A percentile compares a stretch with the other conserved stretches of the same genome.
Evolutionary conservation across 30 jellyfish, hydroid and myxozoan species (phyloP).

Genomic region (Hydra vulgaris): DNA sequence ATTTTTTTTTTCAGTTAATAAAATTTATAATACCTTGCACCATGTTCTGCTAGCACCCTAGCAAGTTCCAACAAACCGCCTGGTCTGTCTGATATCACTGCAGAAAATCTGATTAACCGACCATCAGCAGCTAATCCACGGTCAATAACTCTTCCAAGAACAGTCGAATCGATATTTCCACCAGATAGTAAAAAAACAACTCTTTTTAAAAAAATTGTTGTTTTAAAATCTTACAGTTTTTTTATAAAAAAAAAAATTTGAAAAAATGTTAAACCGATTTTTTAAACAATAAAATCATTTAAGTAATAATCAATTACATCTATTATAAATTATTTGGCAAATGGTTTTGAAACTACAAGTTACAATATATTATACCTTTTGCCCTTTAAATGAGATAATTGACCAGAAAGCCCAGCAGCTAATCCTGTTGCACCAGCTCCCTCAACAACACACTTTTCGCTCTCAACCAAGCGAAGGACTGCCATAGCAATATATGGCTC

Average conservation of each 20-base stretch:
- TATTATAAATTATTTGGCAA: no score
- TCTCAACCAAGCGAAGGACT: constrained; percentile 79
- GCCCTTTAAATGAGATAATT: constrained; percentile 77
- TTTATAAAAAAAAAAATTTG: no score
- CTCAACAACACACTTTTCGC: constrained; percentile 96
- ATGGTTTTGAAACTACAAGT: not conserved
- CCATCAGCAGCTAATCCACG: constrained; percentile 99
- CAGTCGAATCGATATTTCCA: constrained; percentile 96
- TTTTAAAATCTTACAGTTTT: no score
- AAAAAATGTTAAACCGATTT: no score
- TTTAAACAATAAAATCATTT: no score
- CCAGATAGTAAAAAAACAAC: constrained; percentile 97
- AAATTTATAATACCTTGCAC: constrained; percentile 99
- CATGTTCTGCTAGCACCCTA: constrained; percentile 46
- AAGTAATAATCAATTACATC: no score
- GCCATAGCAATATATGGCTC: constrained; percentile 94
- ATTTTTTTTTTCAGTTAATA: no score
- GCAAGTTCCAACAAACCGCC: constrained; percentile 96
- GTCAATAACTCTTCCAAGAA: constrained; percentile 99
- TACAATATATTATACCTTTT: constrained; percentile 45
- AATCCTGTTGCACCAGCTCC: constrained; percentile 99
- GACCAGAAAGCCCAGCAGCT: constrained; percentile 96
- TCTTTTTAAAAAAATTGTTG: no score
- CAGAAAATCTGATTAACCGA: constrained; percentile 79
- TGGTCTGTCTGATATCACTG: constrained; percentile 83